Percentiles rank a stretch among this genome's conserved stretches.
Conservation (phyloP, 2,797 vertebrate species). For the Tolypeutes matacus region DNA sequence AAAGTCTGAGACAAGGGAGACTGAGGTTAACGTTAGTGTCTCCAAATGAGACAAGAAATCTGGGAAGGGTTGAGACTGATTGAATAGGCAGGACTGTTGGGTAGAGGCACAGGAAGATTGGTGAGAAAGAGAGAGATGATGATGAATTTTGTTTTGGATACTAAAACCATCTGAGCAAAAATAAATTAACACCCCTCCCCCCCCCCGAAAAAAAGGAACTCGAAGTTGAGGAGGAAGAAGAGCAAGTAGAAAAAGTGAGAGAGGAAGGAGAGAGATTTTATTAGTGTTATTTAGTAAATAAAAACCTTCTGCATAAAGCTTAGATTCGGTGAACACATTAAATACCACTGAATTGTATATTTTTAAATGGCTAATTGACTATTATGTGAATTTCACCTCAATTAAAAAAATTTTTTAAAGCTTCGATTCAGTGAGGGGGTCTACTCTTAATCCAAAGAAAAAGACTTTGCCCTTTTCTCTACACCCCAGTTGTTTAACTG, state of each 20-base stretch:
- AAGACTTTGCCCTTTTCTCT: neutral
- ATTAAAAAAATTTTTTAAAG: too few relatives aligned
- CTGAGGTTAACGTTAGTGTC: accelerated
- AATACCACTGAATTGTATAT: too few relatives aligned
- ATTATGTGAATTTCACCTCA: too few relatives aligned
- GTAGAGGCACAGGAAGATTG: accelerated
- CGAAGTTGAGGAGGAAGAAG: too few relatives aligned
- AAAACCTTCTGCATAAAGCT: neutral
- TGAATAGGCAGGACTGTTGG: too few relatives aligned
- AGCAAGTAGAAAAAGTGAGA: neutral
- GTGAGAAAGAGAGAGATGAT: neutral
- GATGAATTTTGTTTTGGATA: neutral
- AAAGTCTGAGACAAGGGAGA: neutral
- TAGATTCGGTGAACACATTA: neutral
- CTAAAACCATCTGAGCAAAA: neutral
- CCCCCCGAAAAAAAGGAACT: too few relatives aligned
- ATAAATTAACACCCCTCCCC: neutral
- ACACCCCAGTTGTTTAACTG: neutral
- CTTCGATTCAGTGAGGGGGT: too few relatives aligned
- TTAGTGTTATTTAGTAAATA: neutral
- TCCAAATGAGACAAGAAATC: neutral
- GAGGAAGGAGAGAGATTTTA: neutral
- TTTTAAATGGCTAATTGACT: too few relatives aligned
- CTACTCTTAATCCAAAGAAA: accelerated
- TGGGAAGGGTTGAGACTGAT: neutral